A percentile compares a stretch with the other conserved stretches of the same genome.
Conservation (phyloP, 2,888 invertebrate genomes). For the Cosmia pyralina region DNA sequence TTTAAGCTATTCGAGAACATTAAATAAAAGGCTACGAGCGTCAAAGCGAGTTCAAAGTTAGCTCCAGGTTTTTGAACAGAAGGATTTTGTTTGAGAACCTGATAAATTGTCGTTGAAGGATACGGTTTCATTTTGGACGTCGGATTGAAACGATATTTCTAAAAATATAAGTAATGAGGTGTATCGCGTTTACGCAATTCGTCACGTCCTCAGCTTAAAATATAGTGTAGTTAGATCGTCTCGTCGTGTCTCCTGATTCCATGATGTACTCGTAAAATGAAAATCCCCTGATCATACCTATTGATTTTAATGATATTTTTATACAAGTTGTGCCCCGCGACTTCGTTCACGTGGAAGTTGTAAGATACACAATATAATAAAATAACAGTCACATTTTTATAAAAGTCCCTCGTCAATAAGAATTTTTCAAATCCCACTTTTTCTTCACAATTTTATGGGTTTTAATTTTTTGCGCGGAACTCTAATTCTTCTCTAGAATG, state of each 20-base stretch:
- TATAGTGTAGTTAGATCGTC: background rate
- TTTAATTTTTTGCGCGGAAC: no score
- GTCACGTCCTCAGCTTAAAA: constrained; percentile 7
- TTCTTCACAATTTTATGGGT: no score
- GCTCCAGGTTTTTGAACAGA: constrained; percentile 23
- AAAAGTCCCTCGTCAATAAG: no score
- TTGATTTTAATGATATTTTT: background rate
- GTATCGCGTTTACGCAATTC: background rate
- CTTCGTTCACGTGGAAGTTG: no score
- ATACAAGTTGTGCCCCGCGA: no score
- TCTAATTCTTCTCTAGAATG: no score
- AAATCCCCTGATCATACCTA: background rate
- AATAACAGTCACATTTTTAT: no score
- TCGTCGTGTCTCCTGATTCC: background rate
- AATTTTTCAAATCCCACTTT: no score
- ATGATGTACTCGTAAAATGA: background rate
- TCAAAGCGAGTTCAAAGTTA: constrained; percentile 27
- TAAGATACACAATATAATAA: no score
- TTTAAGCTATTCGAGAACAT: constrained; percentile 44
- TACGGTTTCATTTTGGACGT: constrained; percentile 13
- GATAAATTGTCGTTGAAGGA: constrained; percentile 20
- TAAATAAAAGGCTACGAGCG: constrained; percentile 38
- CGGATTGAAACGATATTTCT: background rate
- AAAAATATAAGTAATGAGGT: constrained; percentile 7
- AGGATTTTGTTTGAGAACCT: constrained; percentile 37